Base-by-base conservation (phyloP, 2,888 invertebrate species). In the Leptinotarsa rubiginosa region DNA sequence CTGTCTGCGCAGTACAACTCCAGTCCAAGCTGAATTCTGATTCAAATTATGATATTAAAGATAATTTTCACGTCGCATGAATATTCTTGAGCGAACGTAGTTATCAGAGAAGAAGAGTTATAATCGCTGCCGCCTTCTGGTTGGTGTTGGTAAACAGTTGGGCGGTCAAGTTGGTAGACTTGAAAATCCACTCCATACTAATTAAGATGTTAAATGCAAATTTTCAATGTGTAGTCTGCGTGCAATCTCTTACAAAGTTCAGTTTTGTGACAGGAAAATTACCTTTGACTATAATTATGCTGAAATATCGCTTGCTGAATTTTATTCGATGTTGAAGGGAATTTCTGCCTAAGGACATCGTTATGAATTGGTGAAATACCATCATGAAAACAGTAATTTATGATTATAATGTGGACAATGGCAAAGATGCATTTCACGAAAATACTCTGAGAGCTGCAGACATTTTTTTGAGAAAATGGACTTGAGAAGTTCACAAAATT, bases 171-270 rank as follows among this genome's bases (percentile, higher is more conserved):
- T 81, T 83, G 81, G 81, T 81, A 80, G 80, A 80, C 80, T 72
- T 75, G 77, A 78, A 80, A 81, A 81, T 80, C 79, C 78, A 73
- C 74, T 81, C 81, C 81, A 83, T 83, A 80, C 81, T 86, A 87
- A 87, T 87, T 87, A 87, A 86, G 86, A 86, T 83, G 84, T 84
- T 78, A 83, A 85, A 86, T 85, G 85, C 82, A 85, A 85, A 85
- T 86, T 80, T 69, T 76, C 70, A 69, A 69, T 75, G 59, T 66
- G 66, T 25, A 69, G 65, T 69, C 66, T 69, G 69, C 69, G 47
- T 56, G 69, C 66, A 75, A 66, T 72, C 72, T 75, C 66, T 69
- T 66, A 66, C 54, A 31, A 22, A 59, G 65, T 64, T 50, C 13
- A 72, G 54, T 50, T 70, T 62, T 62, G 31, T 54, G 15, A 69